These are phyloP conservation scores for Drosophila vallismaia DNA, from an alignment of 2,888 invertebrate genomes.

Conservation along the genomic window DNA sequence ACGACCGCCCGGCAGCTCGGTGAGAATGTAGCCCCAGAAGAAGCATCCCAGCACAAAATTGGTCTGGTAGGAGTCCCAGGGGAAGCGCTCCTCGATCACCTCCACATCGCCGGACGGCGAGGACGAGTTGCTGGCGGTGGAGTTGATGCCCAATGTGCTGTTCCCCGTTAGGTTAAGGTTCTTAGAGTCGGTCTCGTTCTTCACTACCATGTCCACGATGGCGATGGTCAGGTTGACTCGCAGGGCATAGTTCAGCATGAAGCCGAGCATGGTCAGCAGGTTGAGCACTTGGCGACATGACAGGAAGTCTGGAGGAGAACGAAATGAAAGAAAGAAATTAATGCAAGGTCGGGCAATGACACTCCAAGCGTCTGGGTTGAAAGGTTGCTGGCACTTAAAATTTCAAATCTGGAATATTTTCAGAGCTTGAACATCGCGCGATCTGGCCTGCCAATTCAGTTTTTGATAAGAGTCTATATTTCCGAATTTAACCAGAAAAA, in stretches of 20 bases:
- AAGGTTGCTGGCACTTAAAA: constrained; percentile 32
- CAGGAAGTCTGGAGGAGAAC: constrained; percentile 86
- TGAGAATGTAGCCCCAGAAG: constrained; percentile 96
- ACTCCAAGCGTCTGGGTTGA: constrained; percentile 1
- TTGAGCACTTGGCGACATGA: constrained; percentile 92
- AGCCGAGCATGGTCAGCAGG: constrained; percentile 93
- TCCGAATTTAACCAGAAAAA: neutral
- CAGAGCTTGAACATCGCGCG: constrained; percentile 3
- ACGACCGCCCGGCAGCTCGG: constrained; percentile 94
- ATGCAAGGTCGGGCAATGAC: constrained; percentile 15
- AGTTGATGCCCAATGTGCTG: constrained; percentile 7
- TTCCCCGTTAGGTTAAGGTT: constrained; percentile 28
- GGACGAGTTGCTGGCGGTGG: constrained; percentile 6
- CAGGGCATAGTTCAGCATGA: constrained; percentile 95
- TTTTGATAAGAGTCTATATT: constrained; percentile 19
- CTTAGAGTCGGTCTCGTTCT: constrained; percentile 43
- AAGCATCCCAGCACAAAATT: constrained; percentile 93
- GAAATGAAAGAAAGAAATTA: constrained; percentile 2
- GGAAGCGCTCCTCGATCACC: constrained; percentile 85
- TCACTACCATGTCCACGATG: constrained; percentile 91
- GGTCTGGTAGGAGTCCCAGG: constrained; percentile 91
- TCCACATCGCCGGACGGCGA: constrained; percentile 43
- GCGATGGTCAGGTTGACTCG: constrained; percentile 94
- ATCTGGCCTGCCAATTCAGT: neutral
- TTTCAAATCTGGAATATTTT: constrained; percentile 50